These are phyloP conservation scores for Prolemur simus DNA, from an alignment of 2,113 vertebrate genomes.

Conservation along the genomic window DNA sequence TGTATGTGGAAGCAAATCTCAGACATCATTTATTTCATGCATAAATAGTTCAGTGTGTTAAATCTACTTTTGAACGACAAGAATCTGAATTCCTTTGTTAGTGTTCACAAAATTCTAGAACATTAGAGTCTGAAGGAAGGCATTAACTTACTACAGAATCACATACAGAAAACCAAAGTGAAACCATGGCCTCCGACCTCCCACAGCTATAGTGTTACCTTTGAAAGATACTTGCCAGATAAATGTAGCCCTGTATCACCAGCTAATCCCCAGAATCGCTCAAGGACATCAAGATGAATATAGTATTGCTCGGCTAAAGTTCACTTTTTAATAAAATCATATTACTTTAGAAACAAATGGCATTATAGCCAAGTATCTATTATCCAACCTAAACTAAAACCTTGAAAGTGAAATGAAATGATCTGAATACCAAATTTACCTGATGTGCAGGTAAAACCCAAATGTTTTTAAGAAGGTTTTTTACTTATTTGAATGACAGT, in stretches of 20 bases:
- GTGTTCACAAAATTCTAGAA: not conserved
- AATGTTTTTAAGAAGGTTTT: not conserved
- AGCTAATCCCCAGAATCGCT: not conserved
- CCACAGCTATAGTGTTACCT: not conserved
- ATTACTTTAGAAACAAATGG: not conserved
- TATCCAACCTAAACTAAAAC: conserved; percentile 1
- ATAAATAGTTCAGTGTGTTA: not conserved
- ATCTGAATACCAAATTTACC: not conserved
- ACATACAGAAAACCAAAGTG: not conserved
- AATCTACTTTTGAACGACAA: not conserved
- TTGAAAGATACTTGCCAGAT: not conserved
- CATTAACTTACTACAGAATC: not conserved
- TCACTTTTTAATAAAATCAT: not conserved
- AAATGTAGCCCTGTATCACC: not conserved
- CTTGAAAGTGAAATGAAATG: not conserved
- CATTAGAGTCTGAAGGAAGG: not conserved
- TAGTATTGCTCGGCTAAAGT: too few species aligned
- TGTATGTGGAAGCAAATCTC: not conserved
- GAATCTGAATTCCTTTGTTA: not conserved
- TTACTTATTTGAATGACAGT: not conserved
- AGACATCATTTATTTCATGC: not conserved
- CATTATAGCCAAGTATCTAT: not conserved
- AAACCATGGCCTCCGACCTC: not conserved
- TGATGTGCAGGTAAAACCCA: not conserved
- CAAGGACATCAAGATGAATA: not conserved